phyloP scores from a whole-genome alignment of 2,888 invertebrate species.

The Lasioglossum zephyrum region DNA sequence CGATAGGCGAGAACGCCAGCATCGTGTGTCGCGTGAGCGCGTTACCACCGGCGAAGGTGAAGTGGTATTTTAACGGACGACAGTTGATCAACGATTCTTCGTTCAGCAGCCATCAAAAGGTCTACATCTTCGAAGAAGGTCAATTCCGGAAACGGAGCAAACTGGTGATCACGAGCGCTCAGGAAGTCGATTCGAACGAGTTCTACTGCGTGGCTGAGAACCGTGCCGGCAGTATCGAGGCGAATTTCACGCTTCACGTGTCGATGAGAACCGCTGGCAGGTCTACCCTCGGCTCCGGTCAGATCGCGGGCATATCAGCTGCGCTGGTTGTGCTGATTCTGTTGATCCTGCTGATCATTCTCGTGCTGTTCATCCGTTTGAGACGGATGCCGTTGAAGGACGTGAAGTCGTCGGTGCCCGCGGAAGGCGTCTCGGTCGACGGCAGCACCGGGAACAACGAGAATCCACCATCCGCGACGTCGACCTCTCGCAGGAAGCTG shows the following conservation, averaged over 20 bases:
- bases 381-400: slow-evolving; percentile 90
- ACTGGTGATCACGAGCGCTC: slow-evolving; percentile 92
- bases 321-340: slow-evolving; percentile 92
- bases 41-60: slow-evolving; percentile 91
- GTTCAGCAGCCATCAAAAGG: slow-evolving; percentile 91
- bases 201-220: slow-evolving; percentile 96
- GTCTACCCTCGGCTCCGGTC: slow-evolving; percentile 92
- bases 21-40: slow-evolving; percentile 93
- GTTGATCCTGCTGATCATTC: slow-evolving; percentile 89
- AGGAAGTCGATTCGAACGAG: slow-evolving; percentile 92
- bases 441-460: slow-evolving; percentile 72
- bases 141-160: slow-evolving; percentile 91
- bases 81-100: slow-evolving; percentile 91
- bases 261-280: slow-evolving; percentile 91
- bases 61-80: slow-evolving; percentile 95
- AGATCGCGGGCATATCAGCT: slow-evolving; percentile 94
- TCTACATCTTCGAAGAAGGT: slow-evolving; percentile 91
- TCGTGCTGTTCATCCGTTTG: slow-evolving; percentile 90
- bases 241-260: slow-evolving; percentile 95
- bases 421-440: slow-evolving; percentile 85
- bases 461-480: slow-evolving; percentile 63
- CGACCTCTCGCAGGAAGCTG: slow-evolving; percentile 73
- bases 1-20: slow-evolving; percentile 93
- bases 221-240: slow-evolving; percentile 94
- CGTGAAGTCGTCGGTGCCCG: slow-evolving; percentile 88